Percentiles rank a stretch among this genome's conserved stretches.
These are phyloP conservation scores for Ciconia nigra DNA, from an alignment of 2,797 vertebrate species.

Conservation along the genomic window DNA sequence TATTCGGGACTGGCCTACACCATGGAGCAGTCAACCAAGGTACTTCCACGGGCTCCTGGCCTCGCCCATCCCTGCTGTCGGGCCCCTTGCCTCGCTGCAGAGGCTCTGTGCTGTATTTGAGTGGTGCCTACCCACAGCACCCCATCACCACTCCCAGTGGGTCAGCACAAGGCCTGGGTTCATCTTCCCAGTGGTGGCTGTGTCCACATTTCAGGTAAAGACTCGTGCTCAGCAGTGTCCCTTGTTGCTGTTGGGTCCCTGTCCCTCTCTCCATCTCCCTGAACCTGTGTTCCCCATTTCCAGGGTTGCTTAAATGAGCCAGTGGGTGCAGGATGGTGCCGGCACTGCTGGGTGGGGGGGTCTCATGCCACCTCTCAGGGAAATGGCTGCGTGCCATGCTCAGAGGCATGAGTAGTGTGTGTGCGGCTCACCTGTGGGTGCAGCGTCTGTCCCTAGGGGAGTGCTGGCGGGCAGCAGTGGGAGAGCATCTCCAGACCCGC, in stretches of 20 bases:
- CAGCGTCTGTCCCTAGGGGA: background rate
- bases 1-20: slow-evolving; percentile 82
- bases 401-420: background rate
- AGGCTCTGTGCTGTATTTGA: background rate
- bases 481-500: background rate
- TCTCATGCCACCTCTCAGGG: background rate
- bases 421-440: fast-evolving
- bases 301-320: background rate
- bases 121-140: background rate
- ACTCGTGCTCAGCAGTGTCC: background rate
- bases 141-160: background rate
- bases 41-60: slow-evolving; percentile 6
- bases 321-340: background rate
- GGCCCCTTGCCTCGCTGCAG: background rate
- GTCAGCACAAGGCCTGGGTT: background rate
- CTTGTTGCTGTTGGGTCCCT: background rate
- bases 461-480: background rate
- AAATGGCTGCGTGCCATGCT: fast-evolving
- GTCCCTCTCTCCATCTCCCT: background rate
- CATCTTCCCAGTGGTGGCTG: background rate
- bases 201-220: background rate
- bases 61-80: background rate
- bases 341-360: too few species aligned
- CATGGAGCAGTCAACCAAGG: slow-evolving; percentile 81
- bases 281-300: background rate